Conservation (phyloP, 64 coral and sea anemone genomes). For the Trachythela sp. region DNA sequence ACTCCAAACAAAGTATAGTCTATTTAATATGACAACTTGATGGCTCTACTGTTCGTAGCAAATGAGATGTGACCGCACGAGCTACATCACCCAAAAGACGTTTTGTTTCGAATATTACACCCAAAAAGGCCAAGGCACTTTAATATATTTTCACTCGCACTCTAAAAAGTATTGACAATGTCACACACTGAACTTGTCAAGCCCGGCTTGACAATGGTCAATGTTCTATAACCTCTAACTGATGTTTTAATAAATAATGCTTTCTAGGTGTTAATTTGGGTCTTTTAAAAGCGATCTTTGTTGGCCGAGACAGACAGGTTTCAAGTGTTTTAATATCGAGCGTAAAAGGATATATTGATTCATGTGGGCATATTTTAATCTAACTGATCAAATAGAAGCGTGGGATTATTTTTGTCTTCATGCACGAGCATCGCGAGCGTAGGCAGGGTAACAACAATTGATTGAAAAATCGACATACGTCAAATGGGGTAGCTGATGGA, state of each 20-base stretch:
- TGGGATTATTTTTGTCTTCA: background rate
- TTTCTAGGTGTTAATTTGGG: background rate
- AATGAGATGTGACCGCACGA: background rate
- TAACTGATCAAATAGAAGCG: background rate
- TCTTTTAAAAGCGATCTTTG: background rate
- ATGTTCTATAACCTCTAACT: background rate
- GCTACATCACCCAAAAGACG: background rate
- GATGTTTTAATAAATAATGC: background rate
- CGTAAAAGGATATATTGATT: background rate
- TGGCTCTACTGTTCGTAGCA: background rate
- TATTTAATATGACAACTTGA: background rate
- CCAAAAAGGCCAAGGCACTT: background rate
- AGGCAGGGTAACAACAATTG: background rate
- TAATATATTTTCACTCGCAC: background rate
- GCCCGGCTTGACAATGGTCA: background rate
- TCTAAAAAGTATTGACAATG: background rate
- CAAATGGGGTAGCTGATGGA: background rate
- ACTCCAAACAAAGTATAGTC: background rate
- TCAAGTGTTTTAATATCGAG: background rate
- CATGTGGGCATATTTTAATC: background rate
- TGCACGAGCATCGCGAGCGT: background rate
- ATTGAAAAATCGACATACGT: background rate
- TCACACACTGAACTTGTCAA: background rate
- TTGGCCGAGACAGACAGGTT: background rate
- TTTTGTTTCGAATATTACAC: background rate